phyloP scores from a whole-genome alignment of 2,888 invertebrate genomes.

The Lepidocyrtoides sp. region DNA sequence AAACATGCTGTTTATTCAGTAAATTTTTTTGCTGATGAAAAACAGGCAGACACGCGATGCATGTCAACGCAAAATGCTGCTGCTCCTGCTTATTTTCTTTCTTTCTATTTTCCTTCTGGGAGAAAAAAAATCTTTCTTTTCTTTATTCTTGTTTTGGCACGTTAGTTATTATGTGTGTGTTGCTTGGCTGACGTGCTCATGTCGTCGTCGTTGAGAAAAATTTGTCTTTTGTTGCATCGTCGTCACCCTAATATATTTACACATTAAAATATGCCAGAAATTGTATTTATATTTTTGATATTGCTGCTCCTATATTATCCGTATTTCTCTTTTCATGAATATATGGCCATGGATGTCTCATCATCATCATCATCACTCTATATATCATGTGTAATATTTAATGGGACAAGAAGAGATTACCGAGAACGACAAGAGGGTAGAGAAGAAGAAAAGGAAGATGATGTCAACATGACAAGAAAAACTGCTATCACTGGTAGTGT shows the following conservation, averaged over 20 bases:
- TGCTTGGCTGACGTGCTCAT: conserved; percentile 20
- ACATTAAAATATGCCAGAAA: conserved; percentile 5
- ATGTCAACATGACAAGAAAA: conserved; percentile 44
- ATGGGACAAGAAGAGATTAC: conserved; percentile 70
- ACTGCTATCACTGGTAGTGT: conserved; percentile 57
- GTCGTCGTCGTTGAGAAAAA: background rate
- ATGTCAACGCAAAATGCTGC: conserved; percentile 69
- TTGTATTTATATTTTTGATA: background rate
- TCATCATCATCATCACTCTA: conserved; percentile 17
- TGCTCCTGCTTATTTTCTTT: too few species aligned
- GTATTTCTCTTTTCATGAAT: background rate
- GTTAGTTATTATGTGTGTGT: background rate
- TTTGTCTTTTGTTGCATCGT: conserved; percentile 3
- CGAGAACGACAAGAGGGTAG: conserved; percentile 41
- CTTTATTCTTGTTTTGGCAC: conserved; percentile 11
- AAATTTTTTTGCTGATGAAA: conserved; percentile 79
- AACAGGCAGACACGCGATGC: conserved; percentile 78
- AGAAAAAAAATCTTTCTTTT: conserved; percentile 6
- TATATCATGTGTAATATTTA: conserved; percentile 57
- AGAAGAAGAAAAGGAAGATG: conserved; percentile 20
- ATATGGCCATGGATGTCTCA: conserved; percentile 33
- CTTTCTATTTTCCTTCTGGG: background rate
- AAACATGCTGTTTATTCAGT: conserved; percentile 75
- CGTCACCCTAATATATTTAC: conserved; percentile 8
- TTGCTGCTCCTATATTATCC: background rate